Evolutionary conservation across 2,888 invertebrate species (phyloP), one percentile per base, ranked within the genome.

Genomic region (Agonopterix arenella): DNA sequence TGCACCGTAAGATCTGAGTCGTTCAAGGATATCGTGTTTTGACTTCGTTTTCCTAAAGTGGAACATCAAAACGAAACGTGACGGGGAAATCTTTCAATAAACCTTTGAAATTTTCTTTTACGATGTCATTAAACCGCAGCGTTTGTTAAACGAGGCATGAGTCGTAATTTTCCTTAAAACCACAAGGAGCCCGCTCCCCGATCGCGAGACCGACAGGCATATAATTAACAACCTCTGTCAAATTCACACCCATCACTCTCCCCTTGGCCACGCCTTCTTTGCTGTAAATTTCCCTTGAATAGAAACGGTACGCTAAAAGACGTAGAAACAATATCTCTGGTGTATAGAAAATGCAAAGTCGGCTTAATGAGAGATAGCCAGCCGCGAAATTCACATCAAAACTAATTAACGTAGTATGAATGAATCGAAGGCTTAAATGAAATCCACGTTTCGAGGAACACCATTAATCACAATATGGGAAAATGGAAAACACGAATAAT

Each of bases 181-280:
- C 75, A 62, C 74, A 72, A 73, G 67, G 63, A 71, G 60, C 59
- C 56, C 52, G 48, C 52, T 49, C 55, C 55, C 54, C 67, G 65
- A 71, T 76, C 68, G 45, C 43, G 66, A 64, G 62, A 69, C 64
- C 70, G 72, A 72, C 71, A 71, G 70, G 68, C 70, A 73, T 76
- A 78, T 80, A 83, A 85, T 85, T 85, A 84, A 83, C 81, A 75
- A 68, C 73, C 73, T 66, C 78, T 78, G 81, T 82, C 84, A 80
- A 76, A 83, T 80, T 78, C 83, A 80, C 79, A 76, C 76, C 77
- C 73, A 75, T 81, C 70, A 70, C 59, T 75, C 68, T 56, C 60
- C 54, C 51, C 50, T 53, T 51, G 52, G 49, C 50, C 62, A 65
- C 68, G 62, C 68, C 66, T 50, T 46, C 52, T 69, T 70, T 64